Percentiles rank a stretch among this genome's conserved stretches.
phyloP scores from a whole-genome alignment of 2,888 invertebrate species.

The Machimus atricapillus region DNA sequence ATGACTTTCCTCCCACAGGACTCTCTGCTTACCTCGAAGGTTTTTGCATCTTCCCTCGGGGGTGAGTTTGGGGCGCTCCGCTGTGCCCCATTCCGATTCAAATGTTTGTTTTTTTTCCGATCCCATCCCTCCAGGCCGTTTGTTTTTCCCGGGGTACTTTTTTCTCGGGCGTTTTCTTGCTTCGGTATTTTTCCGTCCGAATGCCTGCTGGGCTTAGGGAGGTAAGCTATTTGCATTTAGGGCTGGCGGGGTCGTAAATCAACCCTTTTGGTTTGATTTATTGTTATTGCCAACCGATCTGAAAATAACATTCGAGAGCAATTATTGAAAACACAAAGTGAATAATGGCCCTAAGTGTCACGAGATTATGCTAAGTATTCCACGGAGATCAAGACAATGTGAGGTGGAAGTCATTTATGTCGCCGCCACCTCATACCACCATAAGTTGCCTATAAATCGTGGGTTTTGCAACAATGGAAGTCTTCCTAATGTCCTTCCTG shows the following conservation, averaged over 20 bases:
- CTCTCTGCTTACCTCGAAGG: background rate
- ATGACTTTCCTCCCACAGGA: background rate
- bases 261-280: slow-evolving; percentile 47
- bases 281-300: slow-evolving; percentile 45
- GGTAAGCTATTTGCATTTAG: slow-evolving; percentile 41
- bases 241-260: slow-evolving; percentile 40
- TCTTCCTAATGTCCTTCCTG: background rate
- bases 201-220: background rate
- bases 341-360: slow-evolving; percentile 44
- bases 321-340: slow-evolving; percentile 45
- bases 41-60: background rate
- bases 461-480: background rate
- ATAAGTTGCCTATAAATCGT: background rate
- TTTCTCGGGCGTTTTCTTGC: background rate
- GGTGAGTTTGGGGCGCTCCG: background rate
- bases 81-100: background rate
- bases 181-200: slow-evolving; percentile 22
- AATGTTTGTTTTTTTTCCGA: background rate
- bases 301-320: slow-evolving; percentile 46
- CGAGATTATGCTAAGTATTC: slow-evolving; percentile 45
- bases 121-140: background rate
- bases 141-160: background rate
- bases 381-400: slow-evolving; percentile 39
- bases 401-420: slow-evolving; percentile 6
- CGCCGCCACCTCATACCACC: background rate